A percentile compares a stretch with the other conserved stretches of the same genome.
These are phyloP conservation scores for Altica lythri DNA, from an alignment of 2,888 invertebrate genomes.

Conservation along the genomic window DNA sequence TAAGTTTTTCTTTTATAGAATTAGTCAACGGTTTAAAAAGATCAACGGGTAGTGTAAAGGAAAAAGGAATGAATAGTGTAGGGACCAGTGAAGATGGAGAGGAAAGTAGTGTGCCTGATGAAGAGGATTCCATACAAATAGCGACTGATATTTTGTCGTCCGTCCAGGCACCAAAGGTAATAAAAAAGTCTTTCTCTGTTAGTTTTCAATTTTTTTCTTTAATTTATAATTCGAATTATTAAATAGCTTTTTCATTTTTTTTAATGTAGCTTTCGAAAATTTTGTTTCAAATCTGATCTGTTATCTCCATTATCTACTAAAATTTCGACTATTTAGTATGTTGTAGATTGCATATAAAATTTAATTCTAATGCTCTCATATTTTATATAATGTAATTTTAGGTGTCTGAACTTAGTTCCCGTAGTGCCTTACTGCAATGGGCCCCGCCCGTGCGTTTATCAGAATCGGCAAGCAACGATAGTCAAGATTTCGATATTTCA, in stretches of 20 bases:
- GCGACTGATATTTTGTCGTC: constrained; percentile 75
- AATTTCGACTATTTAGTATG: too few species aligned
- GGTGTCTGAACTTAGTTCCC: constrained; percentile 82
- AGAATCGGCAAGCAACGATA: constrained; percentile 58
- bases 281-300: too few species aligned
- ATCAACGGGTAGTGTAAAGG: constrained; percentile 46
- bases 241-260: too few species aligned
- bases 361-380: too few species aligned
- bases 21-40: constrained; percentile 61
- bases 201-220: constrained; percentile 1
- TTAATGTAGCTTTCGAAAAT: too few species aligned
- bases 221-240: too few species aligned
- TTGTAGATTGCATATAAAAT: too few species aligned
- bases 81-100: constrained; percentile 83
- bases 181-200: constrained; percentile 1
- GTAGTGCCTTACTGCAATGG: constrained; percentile 86
- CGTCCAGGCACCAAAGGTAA: constrained; percentile 75
- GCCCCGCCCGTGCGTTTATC: constrained; percentile 65
- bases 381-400: too few species aligned
- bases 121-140: constrained; percentile 72
- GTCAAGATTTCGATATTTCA: constrained; percentile 60
- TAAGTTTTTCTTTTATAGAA: too few species aligned
- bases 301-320: too few species aligned
- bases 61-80: constrained; percentile 62
- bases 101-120: constrained; percentile 74